phyloP scores from a whole-genome alignment of 1,140 invertebrate genomes.

The Leptonema lineaticorne region DNA sequence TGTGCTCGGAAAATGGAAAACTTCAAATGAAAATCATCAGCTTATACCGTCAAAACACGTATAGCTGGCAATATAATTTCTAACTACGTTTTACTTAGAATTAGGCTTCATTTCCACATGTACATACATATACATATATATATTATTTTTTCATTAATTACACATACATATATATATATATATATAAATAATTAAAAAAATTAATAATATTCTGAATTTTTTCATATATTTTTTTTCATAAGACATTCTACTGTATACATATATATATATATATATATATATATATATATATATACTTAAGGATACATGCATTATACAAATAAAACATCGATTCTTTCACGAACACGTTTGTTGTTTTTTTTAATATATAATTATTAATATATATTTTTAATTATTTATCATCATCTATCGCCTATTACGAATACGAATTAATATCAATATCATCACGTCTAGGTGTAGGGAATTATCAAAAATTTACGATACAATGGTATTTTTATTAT shows the following conservation, averaged over 20 bases:
- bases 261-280: too few species aligned
- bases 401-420: background rate
- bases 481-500: background rate
- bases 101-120: slow-evolving; percentile 31
- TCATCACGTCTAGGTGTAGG: slow-evolving; percentile 24
- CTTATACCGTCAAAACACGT: slow-evolving; percentile 7
- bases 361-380: background rate
- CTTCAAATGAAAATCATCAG: slow-evolving; percentile 23
- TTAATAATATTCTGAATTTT: too few species aligned
- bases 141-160: background rate
- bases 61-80: slow-evolving; percentile 23
- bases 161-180: background rate
- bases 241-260: slow-evolving; percentile 26
- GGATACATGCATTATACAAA: slow-evolving; percentile 25
- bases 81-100: slow-evolving; percentile 32
- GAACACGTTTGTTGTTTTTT: slow-evolving; percentile 27
- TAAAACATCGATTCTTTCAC: slow-evolving; percentile 27
- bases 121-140: slow-evolving; percentile 15
- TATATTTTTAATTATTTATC: background rate
- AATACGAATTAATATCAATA: background rate
- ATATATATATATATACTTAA: slow-evolving; percentile 9
- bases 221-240: slow-evolving; percentile 20
- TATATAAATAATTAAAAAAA: background rate
- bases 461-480: slow-evolving; percentile 28
- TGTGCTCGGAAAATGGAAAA: too few species aligned